Evolutionary conservation across 2,888 invertebrate genomes (phyloP).

Genomic region (Hofmannophila pseudospretella): DNA sequence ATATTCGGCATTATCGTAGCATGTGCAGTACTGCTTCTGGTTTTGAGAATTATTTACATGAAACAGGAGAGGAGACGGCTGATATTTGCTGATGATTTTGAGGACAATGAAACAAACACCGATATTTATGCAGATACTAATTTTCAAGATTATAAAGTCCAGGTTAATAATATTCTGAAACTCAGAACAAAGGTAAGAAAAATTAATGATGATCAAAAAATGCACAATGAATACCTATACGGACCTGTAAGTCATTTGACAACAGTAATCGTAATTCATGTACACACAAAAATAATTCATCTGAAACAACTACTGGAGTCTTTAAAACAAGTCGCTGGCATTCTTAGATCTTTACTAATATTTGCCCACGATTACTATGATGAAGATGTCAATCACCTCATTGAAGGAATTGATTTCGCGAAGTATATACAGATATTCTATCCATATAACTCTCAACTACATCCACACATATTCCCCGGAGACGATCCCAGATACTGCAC

Average conservation of each 20-base stretch:
- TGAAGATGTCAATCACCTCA: constrained; percentile 17
- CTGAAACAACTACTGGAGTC: constrained; percentile 29
- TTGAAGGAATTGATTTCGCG: constrained; percentile 18
- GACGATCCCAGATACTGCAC: constrained; percentile 27
- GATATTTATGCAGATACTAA: constrained; percentile 13
- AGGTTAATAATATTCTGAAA: constrained; percentile 14
- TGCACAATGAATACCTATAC: constrained; percentile 21
- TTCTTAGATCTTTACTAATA: constrained; percentile 31
- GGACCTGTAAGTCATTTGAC: constrained; percentile 11
- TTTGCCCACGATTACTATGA: constrained; percentile 27
- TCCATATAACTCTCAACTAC: constrained; percentile 38
- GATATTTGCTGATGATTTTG: background rate
- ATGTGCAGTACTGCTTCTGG: no score
- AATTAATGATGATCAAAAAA: constrained; percentile 25
- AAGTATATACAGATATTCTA: constrained; percentile 38
- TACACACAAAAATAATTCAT: constrained; percentile 28
- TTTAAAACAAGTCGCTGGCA: constrained; percentile 25
- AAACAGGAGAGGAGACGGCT: constrained; percentile 16
- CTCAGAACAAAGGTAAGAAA: constrained; percentile 24
- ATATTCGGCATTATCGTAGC: background rate
- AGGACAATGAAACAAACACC: constrained; percentile 10
- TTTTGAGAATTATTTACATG: constrained; percentile 14
- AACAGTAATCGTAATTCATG: constrained; percentile 36
- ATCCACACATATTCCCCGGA: constrained; percentile 39
- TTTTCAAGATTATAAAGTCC: constrained; percentile 7